Conservation (phyloP, 2,888 invertebrate species). For the Xestia xanthographa region DNA sequence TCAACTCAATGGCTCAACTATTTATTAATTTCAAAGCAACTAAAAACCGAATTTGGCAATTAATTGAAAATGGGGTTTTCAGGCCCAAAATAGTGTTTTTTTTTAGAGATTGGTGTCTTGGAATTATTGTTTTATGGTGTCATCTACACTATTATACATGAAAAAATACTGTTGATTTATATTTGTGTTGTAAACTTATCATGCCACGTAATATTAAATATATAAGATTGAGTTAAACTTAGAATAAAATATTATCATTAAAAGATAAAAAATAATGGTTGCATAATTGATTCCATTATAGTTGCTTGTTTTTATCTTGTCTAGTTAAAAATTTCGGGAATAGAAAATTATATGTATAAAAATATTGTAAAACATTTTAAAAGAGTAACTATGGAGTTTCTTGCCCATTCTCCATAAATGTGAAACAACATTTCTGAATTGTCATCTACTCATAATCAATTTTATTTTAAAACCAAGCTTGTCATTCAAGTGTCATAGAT, state of each 20-base stretch:
- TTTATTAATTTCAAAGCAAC: too few species aligned
- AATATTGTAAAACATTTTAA: neutral
- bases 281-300: slow-evolving; percentile 18
- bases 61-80: too few species aligned
- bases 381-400: neutral
- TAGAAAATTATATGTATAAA: neutral
- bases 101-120: too few species aligned
- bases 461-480: neutral
- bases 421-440: neutral
- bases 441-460: neutral
- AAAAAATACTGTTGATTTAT: too few species aligned
- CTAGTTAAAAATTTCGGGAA: neutral
- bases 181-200: slow-evolving; percentile 13
- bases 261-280: slow-evolving; percentile 28
- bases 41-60: too few species aligned
- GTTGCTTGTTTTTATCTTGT: neutral
- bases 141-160: too few species aligned
- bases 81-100: too few species aligned
- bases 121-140: too few species aligned
- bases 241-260: slow-evolving; percentile 22
- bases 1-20: too few species aligned
- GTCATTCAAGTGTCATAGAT: neutral
- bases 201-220: slow-evolving; percentile 18
- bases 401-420: neutral
- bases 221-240: slow-evolving; percentile 46